Evolutionary conservation across 2,113 vertebrate genomes (phyloP), one percentile per base, ranked within the genome.

Genomic region (Kryptolebias marmoratus): DNA sequence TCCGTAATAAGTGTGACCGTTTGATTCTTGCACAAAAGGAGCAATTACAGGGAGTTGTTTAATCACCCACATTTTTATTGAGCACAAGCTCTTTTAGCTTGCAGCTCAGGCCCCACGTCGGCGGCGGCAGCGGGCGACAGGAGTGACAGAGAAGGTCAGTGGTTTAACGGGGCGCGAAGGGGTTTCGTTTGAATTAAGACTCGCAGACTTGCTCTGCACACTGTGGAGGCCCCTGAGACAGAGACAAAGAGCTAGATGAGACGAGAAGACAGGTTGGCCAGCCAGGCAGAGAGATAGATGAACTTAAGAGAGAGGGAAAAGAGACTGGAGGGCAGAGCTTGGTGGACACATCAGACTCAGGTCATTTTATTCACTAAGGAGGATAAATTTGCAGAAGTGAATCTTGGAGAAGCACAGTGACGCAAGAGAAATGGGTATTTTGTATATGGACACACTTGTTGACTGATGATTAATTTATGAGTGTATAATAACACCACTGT

Each of bases 1-100:
- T 78, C 71, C 12, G 53, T 85, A 89, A 90, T 90, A 86, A 93
- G 80, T 72, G 89, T 80, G 76, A 88, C 84, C 72, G 68, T 80
- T 91, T 90, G 85, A 87, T 87, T 91, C 73, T 77, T 32, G 75
- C 87, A 91, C 90, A 92, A 91, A 93, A 93, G 87, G 89, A 89
- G 88, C 91, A 92, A 92, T 93, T 93, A 92, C 85, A 77, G 81
- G 83, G 88, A 87, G 84, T 89, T 91, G 88, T 92, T 91, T 91
- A 94, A 93, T 92, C 91, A 92, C 86, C 87, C 82, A 82, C 85
- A 82, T 83, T 91, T 87, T 91, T 89, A 90, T 91, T 84, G 82
- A 90, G 89, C 87, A 81, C 16, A 22, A 81, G 77, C 86, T 85
- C 82, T 89, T 75, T 92, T 88, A 84, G 83, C 90, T 90, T 89